A percentile compares a stretch with the other conserved stretches of the same genome.
Conservation (phyloP, 2,113 vertebrate species). For the Sturnira hondurensis region DNA sequence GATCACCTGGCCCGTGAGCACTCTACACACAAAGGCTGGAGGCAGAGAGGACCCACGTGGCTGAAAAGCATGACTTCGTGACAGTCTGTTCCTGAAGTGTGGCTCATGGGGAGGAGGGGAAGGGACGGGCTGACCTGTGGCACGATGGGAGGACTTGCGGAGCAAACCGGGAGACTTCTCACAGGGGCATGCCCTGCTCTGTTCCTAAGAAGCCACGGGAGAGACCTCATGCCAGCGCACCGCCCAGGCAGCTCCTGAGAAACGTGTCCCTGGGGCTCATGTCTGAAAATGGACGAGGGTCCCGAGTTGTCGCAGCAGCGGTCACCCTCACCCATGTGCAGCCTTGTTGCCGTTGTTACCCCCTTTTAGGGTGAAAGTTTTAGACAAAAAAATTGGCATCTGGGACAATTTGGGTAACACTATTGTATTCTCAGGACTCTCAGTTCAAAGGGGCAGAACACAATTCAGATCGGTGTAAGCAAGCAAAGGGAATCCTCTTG, state of each 20-base stretch:
- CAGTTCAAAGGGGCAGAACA: not conserved
- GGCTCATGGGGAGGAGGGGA: not conserved
- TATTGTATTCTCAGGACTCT: not conserved
- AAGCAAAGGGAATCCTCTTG: no score
- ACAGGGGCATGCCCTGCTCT: accelerated
- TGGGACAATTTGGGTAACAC: not conserved
- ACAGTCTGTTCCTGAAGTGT: not conserved
- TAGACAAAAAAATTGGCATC: not conserved
- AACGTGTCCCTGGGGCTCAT: not conserved
- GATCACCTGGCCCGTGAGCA: not conserved
- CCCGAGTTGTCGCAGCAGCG: not conserved
- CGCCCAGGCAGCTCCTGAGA: not conserved
- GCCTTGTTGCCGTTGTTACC: not conserved
- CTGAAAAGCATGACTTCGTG: not conserved
- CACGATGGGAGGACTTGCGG: accelerated
- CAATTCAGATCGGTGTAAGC: not conserved
- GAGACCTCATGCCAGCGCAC: not conserved
- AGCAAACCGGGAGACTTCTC: no score
- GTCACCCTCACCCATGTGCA: accelerated
- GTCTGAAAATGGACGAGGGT: accelerated
- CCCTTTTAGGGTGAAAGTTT: not conserved
- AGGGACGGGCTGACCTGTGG: no score
- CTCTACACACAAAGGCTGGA: accelerated
- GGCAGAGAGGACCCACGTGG: not conserved
- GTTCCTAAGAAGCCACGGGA: not conserved